These are phyloP conservation scores for Coptodon bakossiorum DNA, from an alignment of 2,113 vertebrate genomes.

Conservation along the genomic window DNA sequence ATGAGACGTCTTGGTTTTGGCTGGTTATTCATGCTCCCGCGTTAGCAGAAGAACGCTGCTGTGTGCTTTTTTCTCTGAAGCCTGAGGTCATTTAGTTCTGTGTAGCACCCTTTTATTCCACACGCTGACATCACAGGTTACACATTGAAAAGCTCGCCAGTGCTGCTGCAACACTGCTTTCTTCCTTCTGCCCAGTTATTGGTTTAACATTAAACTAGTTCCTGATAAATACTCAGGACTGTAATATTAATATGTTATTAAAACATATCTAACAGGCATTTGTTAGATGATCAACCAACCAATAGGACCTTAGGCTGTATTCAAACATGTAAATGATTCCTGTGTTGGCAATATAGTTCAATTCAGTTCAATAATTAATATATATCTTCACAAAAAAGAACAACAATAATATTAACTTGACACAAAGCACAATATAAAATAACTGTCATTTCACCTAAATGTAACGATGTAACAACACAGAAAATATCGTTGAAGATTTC, in stretches of 20 bases:
- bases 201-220: not conserved
- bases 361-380: not conserved
- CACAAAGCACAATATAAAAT: not conserved
- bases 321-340: not conserved
- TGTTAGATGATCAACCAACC: not conserved
- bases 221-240: not conserved
- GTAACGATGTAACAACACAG: not conserved
- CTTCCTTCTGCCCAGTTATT: not conserved
- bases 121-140: not conserved
- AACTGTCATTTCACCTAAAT: not conserved
- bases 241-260: not conserved
- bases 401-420: not conserved
- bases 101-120: slow-evolving; percentile 34
- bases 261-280: not conserved
- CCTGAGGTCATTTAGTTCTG: slow-evolving; percentile 44
- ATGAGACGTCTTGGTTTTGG: not conserved
- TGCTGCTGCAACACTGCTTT: not conserved
- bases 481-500: not conserved
- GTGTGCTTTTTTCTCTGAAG: slow-evolving; percentile 14
- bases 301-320: not conserved
- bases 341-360: not conserved
- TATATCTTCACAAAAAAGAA: not conserved
- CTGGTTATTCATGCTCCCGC: not conserved
- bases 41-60: not conserved
- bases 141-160: not conserved